Conservation (phyloP, 2,888 invertebrate genomes). For the Trichopria drosophilae region DNA sequence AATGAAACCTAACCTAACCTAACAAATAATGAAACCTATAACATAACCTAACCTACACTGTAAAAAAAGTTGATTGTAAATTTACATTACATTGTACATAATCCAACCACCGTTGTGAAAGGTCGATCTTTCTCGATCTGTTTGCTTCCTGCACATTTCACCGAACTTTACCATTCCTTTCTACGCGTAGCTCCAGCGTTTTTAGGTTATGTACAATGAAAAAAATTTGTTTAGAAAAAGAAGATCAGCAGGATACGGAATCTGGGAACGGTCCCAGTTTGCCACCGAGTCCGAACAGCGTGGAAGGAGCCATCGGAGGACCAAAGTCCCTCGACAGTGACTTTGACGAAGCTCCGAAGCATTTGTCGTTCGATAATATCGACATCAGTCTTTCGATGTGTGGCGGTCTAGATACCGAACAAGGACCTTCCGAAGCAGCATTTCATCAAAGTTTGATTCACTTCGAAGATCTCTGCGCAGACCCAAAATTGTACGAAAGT, state of each 20-base stretch:
- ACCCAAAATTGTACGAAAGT: slow-evolving; percentile 75
- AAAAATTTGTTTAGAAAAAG: no score
- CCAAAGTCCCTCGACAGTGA: slow-evolving; percentile 79
- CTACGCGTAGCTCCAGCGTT: not conserved
- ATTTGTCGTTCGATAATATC: slow-evolving; percentile 16
- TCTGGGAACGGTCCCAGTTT: slow-evolving; percentile 95
- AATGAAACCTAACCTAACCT: no score
- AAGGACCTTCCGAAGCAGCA: slow-evolving; percentile 63
- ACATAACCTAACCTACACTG: no score
- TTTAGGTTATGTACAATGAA: not conserved
- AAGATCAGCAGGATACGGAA: slow-evolving; percentile 89
- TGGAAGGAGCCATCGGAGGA: slow-evolving; percentile 72
- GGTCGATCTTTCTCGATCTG: not conserved
- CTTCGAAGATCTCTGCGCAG: slow-evolving; percentile 66
- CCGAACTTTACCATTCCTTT: not conserved
- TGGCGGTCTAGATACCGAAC: slow-evolving; percentile 66
- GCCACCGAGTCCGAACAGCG: slow-evolving; percentile 89
- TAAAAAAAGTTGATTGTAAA: no score
- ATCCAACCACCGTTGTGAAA: no score
- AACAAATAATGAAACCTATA: no score
- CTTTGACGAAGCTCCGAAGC: slow-evolving; percentile 74
- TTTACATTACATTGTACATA: no score
- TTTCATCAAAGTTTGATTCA: slow-evolving; percentile 65
- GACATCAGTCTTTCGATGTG: slow-evolving; percentile 79
- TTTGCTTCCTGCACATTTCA: not conserved